A percentile compares a stretch with the other conserved stretches of the same genome.
Conservation (phyloP, 2,113 vertebrate species). For the Chinchilla lanigera region DNA sequence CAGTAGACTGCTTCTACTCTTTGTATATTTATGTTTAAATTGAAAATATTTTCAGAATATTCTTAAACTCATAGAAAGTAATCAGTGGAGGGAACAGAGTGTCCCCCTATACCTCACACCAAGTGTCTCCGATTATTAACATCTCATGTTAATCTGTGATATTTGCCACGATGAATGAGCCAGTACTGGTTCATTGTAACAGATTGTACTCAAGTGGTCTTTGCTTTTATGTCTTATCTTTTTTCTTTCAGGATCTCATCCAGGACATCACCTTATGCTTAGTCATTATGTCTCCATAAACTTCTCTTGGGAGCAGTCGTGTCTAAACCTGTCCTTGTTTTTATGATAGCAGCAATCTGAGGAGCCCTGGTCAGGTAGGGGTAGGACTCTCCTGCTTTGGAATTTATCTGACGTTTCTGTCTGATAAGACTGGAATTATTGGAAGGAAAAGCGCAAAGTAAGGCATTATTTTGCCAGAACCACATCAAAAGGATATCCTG, state of each 20-base stretch:
- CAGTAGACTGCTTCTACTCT: not conserved
- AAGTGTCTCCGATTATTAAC: not conserved
- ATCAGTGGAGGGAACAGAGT: not conserved
- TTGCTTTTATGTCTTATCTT: not conserved
- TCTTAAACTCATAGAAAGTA: not conserved
- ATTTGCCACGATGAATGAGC: not conserved
- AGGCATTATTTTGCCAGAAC: not conserved
- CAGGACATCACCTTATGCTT: not conserved
- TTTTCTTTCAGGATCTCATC: not conserved
- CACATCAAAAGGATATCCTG: not conserved
- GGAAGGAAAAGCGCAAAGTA: not conserved
- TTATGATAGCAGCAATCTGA: not conserved
- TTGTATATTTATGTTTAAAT: slow-evolving; percentile 1
- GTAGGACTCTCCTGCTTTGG: too few relatives aligned
- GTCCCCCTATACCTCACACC: not conserved
- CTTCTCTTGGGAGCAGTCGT: not conserved
- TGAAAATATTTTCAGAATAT: not conserved
- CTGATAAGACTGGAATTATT: not conserved
- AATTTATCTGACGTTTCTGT: not conserved
- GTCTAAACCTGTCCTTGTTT: not conserved
- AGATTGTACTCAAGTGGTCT: not conserved
- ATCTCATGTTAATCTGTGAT: not conserved
- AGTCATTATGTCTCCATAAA: not conserved
- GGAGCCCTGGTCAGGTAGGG: not conserved
- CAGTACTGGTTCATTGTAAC: not conserved